Conservation (phyloP, 2,888 invertebrate species). For the Cantharis rufa region DNA sequence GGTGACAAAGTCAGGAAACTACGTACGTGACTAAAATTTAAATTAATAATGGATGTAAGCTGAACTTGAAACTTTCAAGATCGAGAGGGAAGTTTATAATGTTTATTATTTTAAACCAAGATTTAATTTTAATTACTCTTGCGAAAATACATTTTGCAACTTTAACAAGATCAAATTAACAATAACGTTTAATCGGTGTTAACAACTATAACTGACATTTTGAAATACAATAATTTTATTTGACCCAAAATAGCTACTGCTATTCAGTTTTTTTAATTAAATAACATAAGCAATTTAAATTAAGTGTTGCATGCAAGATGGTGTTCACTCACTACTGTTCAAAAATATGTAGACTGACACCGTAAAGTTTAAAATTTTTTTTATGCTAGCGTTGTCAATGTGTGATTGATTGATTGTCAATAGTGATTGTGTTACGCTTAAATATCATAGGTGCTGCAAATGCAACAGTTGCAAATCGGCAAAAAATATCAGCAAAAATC, state of each 20-base stretch:
- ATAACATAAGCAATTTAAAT: too few relatives aligned
- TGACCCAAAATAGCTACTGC: not conserved
- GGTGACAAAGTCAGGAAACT: slow-evolving; percentile 22
- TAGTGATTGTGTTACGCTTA: not conserved
- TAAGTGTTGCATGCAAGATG: too few relatives aligned
- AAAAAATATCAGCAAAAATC: too few relatives aligned
- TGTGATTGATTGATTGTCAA: not conserved
- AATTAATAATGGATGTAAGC: slow-evolving; percentile 15
- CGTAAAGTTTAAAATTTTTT: too few relatives aligned
- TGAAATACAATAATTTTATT: not conserved
- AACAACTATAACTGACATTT: not conserved
- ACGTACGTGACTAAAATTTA: slow-evolving; percentile 25
- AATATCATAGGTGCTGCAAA: not conserved
- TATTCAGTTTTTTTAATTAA: too few relatives aligned
- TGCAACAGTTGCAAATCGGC: too few relatives aligned
- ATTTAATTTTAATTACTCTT: not conserved
- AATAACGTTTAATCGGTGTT: not conserved
- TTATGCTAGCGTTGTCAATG: too few relatives aligned
- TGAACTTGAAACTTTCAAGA: slow-evolving; percentile 13
- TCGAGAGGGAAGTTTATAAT: not conserved
- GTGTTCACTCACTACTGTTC: too few relatives aligned
- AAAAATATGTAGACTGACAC: too few relatives aligned
- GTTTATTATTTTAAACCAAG: not conserved
- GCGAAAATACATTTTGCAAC: not conserved
- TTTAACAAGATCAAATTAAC: not conserved